Conservation (phyloP, 2,888 invertebrate genomes). For the Xestia rhomboidea region DNA sequence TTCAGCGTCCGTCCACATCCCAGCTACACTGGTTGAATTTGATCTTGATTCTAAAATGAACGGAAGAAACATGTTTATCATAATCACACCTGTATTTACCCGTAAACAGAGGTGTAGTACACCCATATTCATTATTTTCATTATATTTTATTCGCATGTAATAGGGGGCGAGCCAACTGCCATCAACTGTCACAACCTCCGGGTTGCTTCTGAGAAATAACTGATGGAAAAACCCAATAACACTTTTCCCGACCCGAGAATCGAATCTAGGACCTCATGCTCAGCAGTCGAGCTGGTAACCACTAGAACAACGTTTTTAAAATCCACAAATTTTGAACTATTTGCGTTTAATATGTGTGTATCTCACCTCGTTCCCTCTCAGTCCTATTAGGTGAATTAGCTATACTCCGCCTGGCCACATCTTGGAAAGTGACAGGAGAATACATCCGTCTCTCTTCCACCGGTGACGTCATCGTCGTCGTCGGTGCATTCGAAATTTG, state of each 20-base stretch:
- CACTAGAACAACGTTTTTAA: background rate
- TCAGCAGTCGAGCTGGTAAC: background rate
- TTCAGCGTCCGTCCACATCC: constrained; percentile 90
- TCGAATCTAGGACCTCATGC: background rate
- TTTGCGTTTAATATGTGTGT: background rate
- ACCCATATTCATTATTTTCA: too few species aligned
- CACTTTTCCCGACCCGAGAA: background rate
- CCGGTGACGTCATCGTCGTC: constrained; percentile 82
- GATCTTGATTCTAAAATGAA: constrained; percentile 91
- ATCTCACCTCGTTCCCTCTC: constrained; percentile 79
- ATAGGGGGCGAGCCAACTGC: background rate
- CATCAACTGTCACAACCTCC: background rate
- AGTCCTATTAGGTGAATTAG: constrained; percentile 92
- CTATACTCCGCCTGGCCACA: constrained; percentile 94
- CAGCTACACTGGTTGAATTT: constrained; percentile 91
- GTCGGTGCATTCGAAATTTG: constrained; percentile 59
- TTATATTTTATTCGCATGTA: background rate
- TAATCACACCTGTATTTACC: background rate
- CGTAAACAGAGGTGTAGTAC: background rate
- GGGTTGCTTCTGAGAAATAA: background rate
- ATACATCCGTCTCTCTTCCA: constrained; percentile 93
- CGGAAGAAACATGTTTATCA: background rate
- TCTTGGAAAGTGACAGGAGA: constrained; percentile 96
- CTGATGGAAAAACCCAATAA: background rate
- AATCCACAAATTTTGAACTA: too few species aligned